Percentiles rank a stretch among this genome's conserved stretches.
Conservation (phyloP, 2,797 vertebrate genomes). For the Myotis pilosus region DNA sequence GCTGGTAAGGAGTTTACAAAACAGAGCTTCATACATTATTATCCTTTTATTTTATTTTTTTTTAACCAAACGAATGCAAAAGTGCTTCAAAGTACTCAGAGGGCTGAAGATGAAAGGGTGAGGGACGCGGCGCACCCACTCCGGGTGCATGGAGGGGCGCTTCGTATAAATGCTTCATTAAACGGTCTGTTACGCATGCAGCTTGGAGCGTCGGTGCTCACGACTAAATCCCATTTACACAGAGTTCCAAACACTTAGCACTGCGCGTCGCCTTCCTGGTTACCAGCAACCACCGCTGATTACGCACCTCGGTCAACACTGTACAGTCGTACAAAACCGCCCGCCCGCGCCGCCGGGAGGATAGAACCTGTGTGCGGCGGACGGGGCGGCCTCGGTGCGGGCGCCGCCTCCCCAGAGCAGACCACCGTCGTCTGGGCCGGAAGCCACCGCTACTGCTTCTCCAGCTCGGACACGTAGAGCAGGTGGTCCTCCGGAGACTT, state of each 20-base stretch:
- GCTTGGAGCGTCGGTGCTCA: conserved; percentile 93
- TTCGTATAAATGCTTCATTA: conserved; percentile 94
- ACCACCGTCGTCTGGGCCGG: conserved; percentile 81
- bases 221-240: conserved; percentile 95
- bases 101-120: conserved; percentile 96
- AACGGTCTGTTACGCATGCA: conserved; percentile 98
- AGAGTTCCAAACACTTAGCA: conserved; percentile 96
- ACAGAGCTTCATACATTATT: conserved; percentile 79
- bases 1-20: conserved; percentile 83
- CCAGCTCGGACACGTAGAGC: conserved; percentile 96
- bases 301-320: conserved; percentile 91
- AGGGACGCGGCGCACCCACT: conserved; percentile 86
- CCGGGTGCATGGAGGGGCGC: conserved; percentile 88
- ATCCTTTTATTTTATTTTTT: conserved; percentile 75
- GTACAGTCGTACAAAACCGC: conserved; percentile 92
- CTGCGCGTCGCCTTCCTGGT: conserved; percentile 95
- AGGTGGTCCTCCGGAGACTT: conserved; percentile 99
- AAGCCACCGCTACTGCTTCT: conserved; percentile 95
- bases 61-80: conserved; percentile 90
- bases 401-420: conserved; percentile 89
- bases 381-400: conserved; percentile 82
- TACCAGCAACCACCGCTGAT: conserved; percentile 91
- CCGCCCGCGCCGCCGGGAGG: conserved; percentile 53
- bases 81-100: conserved; percentile 98
- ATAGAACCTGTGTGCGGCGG: not conserved